A percentile compares a stretch with the other conserved stretches of the same genome.
phyloP scores from a whole-genome alignment of 2,797 vertebrate species.

The Eleutherodactylus coqui region DNA sequence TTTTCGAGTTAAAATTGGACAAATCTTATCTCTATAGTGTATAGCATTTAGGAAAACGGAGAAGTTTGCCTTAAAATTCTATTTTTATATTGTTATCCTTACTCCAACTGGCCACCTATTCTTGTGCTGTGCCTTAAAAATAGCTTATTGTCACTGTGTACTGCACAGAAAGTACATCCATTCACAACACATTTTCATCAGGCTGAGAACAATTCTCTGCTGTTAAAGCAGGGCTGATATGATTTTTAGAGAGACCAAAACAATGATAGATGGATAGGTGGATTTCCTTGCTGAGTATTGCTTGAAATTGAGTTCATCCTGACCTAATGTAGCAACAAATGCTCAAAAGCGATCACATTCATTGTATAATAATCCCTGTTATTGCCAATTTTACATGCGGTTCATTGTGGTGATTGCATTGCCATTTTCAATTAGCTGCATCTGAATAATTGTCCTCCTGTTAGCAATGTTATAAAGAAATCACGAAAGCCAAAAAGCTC shows the following conservation, averaged over 20 bases:
- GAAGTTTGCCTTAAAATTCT: not conserved
- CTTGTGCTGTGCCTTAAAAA: not conserved
- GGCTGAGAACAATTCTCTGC: not conserved
- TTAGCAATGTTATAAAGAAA: not conserved
- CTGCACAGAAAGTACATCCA: not conserved
- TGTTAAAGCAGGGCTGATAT: not conserved
- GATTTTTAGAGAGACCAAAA: not conserved
- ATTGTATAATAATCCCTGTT: not conserved
- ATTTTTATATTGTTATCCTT: not conserved
- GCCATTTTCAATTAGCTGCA: too few relatives aligned
- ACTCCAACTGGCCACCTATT: not conserved
- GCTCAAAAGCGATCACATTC: not conserved
- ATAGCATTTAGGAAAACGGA: too few relatives aligned
- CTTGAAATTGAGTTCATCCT: not conserved
- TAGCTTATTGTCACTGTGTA: not conserved
- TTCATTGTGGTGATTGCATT: not conserved
- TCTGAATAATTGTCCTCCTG: not conserved
- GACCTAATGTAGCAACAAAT: not conserved
- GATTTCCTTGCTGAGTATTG: not conserved
- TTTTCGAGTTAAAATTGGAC: not conserved
- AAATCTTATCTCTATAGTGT: too few relatives aligned
- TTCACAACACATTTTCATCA: not conserved
- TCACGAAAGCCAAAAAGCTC: too few relatives aligned
- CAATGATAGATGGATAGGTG: not conserved
- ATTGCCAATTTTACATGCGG: not conserved